Base-by-base conservation (phyloP, 2,113 vertebrate genomes). In the Cinclus mexicanus region DNA sequence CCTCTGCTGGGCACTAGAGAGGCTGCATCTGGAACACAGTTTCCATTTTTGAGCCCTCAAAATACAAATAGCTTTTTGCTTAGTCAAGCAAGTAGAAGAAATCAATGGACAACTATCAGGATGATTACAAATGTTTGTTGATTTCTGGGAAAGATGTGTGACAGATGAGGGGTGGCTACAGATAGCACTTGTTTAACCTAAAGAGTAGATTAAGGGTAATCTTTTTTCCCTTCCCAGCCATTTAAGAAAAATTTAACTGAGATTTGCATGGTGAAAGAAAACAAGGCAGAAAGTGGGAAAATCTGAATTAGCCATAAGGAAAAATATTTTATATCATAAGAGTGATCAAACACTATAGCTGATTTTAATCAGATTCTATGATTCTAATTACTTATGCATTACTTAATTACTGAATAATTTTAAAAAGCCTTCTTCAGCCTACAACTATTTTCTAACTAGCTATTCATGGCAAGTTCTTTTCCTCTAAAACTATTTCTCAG, bases 71-170 rank as follows among this genome's bases (percentile, higher is more conserved):
- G 11, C 8, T 50, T 56, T 50, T 77, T 52, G 31, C 33, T 77
- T 68, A 39, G 12, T 61, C 56, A 91, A 61, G 14, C 10, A 89
- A 70, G 11, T 14, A 53, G 37, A 53, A 41, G 11, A 89, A 70
- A 33, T 2, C 8, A 17, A 26, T 14, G 8, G 18, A 53, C 2
- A 16, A 9, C 26, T 41, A 33, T 52, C 12, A 57, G 37, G 28
- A 33, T 24, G 16, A 9, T 14, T 78, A 21, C 0, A 2, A 19
- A 23, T 1, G 0, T 82, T 39, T 21, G 5, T 22, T 53, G 21
- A 46, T 35, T 89, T 75, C 64, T 65, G 61, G 21, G 21, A 63
- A 63, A 83, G 7, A 16, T 21, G 3, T 33, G 42, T 52, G 65
- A 25, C 31, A 26, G 25, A 35, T 21, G 10, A 89, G 18, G 10